These are phyloP conservation scores for Allygus modestus DNA, from an alignment of 2,888 invertebrate genomes.

Conservation along the genomic window DNA sequence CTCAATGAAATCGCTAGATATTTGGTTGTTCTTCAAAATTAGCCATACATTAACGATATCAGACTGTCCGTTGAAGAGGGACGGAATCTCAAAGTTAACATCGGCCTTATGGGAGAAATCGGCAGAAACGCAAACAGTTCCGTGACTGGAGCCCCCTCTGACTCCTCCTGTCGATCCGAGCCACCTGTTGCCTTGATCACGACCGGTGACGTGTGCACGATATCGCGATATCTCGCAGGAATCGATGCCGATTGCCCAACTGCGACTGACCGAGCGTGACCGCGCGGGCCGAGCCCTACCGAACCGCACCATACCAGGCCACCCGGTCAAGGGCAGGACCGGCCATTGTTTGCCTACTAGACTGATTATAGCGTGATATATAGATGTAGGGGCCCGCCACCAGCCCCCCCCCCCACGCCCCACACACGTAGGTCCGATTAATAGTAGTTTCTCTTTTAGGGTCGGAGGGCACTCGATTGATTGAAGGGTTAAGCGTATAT, in stretches of 20 bases:
- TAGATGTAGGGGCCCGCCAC: not conserved
- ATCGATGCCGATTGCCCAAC: not conserved
- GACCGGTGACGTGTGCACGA: too few species aligned
- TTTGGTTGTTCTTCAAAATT: too few species aligned
- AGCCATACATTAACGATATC: too few species aligned
- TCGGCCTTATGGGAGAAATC: too few species aligned
- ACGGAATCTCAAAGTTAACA: too few species aligned
- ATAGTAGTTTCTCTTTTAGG: slow-evolving; percentile 4
- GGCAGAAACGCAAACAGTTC: too few species aligned
- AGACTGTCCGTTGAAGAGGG: too few species aligned
- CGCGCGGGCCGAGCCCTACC: not conserved
- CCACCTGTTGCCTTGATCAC: too few species aligned
- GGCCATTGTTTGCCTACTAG: slow-evolving; percentile 10
- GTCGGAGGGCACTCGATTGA: not conserved
- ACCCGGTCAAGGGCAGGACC: not conserved
- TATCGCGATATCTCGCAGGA: too few species aligned
- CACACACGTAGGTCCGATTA: not conserved
- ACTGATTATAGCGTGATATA: slow-evolving; percentile 1
- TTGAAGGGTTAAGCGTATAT: not conserved
- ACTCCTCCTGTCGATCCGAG: too few species aligned
- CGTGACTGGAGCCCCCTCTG: too few species aligned
- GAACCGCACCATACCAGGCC: slow-evolving; percentile 1
- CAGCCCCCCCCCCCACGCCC: not conserved
- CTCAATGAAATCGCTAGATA: too few species aligned
- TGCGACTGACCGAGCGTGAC: not conserved